A percentile compares a stretch with the other conserved stretches of the same genome.
Conservation (phyloP, 1,140 invertebrate species). For the Platyscapa corneri region DNA sequence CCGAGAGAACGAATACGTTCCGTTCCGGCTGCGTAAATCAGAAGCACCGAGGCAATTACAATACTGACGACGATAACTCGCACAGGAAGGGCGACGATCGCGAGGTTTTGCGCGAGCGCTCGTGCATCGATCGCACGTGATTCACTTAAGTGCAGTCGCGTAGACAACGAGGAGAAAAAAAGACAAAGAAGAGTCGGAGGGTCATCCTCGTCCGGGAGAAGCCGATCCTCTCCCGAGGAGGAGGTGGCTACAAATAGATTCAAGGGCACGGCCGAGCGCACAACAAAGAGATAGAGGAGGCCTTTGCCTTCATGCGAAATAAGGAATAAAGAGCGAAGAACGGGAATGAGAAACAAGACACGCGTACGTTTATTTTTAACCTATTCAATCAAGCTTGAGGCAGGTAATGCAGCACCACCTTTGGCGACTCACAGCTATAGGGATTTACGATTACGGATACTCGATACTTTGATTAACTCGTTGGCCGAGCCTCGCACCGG, state of each 20-base stretch:
- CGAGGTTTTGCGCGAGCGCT: neutral
- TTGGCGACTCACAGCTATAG: neutral
- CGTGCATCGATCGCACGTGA: neutral
- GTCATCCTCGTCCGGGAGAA: neutral
- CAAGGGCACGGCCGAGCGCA: conserved; percentile 64
- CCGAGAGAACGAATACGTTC: neutral
- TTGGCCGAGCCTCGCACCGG: neutral
- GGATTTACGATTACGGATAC: neutral
- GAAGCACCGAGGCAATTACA: neutral
- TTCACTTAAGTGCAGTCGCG: conserved; percentile 3
- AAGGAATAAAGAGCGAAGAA: neutral
- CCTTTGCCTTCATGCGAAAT: neutral
- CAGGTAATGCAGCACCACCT: neutral
- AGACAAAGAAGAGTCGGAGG: neutral
- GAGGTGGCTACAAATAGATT: conserved; percentile 63
- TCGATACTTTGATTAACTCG: neutral
- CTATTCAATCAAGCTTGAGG: neutral
- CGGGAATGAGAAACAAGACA: neutral
- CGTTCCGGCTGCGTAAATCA: neutral
- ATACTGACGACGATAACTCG: neutral
- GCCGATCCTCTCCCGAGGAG: conserved; percentile 1
- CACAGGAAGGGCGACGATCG: neutral
- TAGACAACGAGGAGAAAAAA: neutral
- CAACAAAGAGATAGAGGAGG: conserved; percentile 35
- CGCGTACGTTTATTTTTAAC: neutral